Evolutionary conservation across 1,140 invertebrate species (phyloP).

Genomic region (Cryptotermes secundus): DNA sequence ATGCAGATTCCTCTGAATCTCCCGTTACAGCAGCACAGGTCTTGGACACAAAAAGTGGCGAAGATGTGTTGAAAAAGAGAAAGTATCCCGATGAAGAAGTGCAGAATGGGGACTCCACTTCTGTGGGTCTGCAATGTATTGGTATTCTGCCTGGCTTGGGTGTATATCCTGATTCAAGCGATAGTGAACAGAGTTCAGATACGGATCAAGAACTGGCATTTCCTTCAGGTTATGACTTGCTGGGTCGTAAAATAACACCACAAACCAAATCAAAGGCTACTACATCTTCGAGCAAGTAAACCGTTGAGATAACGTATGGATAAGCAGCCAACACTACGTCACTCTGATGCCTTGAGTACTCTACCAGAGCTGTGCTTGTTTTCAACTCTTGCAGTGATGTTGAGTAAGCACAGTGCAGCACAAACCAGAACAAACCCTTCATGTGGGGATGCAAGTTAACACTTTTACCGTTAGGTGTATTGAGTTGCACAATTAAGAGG

Average conservation of each 20-base stretch:
- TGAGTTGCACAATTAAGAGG: too few relatives aligned
- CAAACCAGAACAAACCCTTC: not conserved
- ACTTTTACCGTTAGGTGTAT: not conserved
- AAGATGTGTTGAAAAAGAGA: not conserved
- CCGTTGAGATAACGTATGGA: not conserved
- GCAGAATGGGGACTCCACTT: not conserved
- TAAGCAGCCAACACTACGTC: not conserved
- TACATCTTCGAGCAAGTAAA: slow-evolving; percentile 17
- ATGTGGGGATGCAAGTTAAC: not conserved
- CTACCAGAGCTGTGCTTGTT: not conserved
- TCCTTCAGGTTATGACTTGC: slow-evolving; percentile 53
- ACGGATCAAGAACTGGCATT: slow-evolving; percentile 56
- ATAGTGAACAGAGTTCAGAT: slow-evolving; percentile 62
- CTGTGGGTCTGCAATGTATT: slow-evolving; percentile 59
- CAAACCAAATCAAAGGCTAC: not conserved
- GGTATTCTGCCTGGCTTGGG: slow-evolving; percentile 76
- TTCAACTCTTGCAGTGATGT: slow-evolving; percentile 7
- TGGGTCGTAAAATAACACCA: slow-evolving; percentile 52
- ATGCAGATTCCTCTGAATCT: too few relatives aligned
- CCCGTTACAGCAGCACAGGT: too few relatives aligned
- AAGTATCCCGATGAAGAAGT: slow-evolving; percentile 57
- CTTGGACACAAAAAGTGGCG: not conserved
- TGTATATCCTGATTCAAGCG: slow-evolving; percentile 68
- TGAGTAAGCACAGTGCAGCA: not conserved
- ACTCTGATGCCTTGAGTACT: not conserved